phyloP scores from a whole-genome alignment of 1,140 invertebrate genomes.

The Aphelinus certus region DNA sequence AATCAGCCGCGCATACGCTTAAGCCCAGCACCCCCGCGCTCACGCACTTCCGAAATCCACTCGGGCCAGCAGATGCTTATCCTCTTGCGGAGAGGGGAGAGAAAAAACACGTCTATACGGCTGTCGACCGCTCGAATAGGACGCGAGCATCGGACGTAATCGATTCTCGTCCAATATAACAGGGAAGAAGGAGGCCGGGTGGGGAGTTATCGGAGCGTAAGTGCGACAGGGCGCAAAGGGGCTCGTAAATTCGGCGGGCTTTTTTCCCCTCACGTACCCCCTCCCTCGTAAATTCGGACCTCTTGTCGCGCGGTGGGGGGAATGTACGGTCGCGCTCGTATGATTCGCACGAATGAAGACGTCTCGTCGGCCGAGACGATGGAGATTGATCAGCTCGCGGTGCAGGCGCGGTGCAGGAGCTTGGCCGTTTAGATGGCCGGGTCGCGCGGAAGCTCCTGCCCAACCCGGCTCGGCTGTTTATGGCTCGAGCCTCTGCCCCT shows the following conservation, averaged over 20 bases:
- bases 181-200: background rate
- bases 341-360: constrained; percentile 28
- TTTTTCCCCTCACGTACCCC: background rate
- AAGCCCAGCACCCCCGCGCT: background rate
- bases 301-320: constrained; percentile 3
- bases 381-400: too few relatives aligned
- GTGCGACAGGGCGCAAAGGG: too few relatives aligned
- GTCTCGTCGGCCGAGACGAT: background rate
- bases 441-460: too few relatives aligned
- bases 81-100: constrained; percentile 28
- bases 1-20: too few relatives aligned
- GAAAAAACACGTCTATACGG: too few relatives aligned
- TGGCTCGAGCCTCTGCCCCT: too few relatives aligned
- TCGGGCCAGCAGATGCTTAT: constrained; percentile 44
- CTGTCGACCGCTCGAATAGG: constrained; percentile 8
- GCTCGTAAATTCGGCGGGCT: constrained; percentile 5
- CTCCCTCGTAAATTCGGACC: constrained; percentile 23
- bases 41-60: constrained; percentile 45
- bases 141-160: constrained; percentile 32
- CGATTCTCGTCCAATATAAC: constrained; percentile 25
- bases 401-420: too few relatives aligned
- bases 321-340: constrained; percentile 9
- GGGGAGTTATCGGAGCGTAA: background rate
- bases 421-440: too few relatives aligned
- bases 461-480: too few relatives aligned